These are phyloP conservation scores for Malacoraja senta DNA, from an alignment of 2,797 vertebrate genomes.

Conservation along the genomic window DNA sequence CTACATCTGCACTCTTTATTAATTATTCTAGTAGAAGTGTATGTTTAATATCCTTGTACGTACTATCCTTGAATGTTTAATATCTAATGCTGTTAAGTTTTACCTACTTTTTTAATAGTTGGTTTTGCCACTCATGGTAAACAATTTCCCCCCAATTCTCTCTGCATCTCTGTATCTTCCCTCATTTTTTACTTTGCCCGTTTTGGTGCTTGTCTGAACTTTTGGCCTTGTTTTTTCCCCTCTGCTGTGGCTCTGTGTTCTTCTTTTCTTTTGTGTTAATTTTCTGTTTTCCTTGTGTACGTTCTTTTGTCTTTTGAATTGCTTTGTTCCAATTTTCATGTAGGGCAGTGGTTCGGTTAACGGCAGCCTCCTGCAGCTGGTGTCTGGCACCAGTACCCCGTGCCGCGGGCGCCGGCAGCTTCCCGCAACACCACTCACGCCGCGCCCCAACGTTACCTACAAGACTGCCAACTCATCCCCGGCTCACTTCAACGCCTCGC, in stretches of 20 bases:
- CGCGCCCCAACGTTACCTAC: slow-evolving; percentile 83
- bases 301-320: slow-evolving; percentile 64
- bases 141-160: slow-evolving; percentile 39
- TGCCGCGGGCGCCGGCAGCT: slow-evolving; percentile 86
- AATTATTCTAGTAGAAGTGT: neutral
- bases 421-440: slow-evolving; percentile 84
- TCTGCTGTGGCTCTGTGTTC: slow-evolving; percentile 38
- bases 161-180: slow-evolving; percentile 37
- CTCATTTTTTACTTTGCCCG: slow-evolving; percentile 49
- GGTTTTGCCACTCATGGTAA: slow-evolving; percentile 29
- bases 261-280: slow-evolving; percentile 40
- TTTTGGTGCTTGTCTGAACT: slow-evolving; percentile 40
- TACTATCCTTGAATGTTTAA: neutral
- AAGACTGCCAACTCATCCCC: slow-evolving; percentile 90
- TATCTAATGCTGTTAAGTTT: neutral
- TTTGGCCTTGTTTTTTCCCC: slow-evolving; percentile 13
- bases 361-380: slow-evolving; percentile 74
- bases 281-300: neutral
- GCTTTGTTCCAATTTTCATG: slow-evolving; percentile 79
- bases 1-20: neutral
- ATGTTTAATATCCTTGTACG: no score
- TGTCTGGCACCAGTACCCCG: slow-evolving; percentile 80
- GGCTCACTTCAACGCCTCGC: slow-evolving; percentile 64
- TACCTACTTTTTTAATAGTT: neutral
- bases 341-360: slow-evolving; percentile 88